phyloP scores from a whole-genome alignment of 2,797 vertebrate species.

The Clamator glandarius region DNA sequence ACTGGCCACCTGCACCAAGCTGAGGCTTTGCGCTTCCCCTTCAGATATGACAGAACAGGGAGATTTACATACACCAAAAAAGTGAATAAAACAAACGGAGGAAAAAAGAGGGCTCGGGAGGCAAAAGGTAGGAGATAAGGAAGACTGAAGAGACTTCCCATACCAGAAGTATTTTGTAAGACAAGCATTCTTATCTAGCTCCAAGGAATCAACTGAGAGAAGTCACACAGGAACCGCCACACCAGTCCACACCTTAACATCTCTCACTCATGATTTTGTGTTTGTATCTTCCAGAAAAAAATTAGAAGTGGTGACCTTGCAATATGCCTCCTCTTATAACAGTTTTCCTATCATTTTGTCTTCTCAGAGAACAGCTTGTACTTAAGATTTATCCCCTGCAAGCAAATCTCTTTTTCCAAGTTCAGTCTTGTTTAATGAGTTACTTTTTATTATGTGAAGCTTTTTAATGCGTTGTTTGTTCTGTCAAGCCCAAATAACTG shows the following conservation, averaged over 20 bases:
- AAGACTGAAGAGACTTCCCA: background rate
- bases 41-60: accelerated
- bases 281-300: background rate
- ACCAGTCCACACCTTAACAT: background rate
- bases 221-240: accelerated
- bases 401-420: slow-evolving; percentile 59
- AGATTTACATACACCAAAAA: background rate
- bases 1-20: accelerated
- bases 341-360: background rate
- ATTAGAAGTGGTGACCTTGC: background rate
- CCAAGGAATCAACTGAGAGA: background rate
- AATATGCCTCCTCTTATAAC: background rate
- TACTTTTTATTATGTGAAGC: slow-evolving; percentile 57
- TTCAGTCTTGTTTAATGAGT: slow-evolving; percentile 58
- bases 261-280: background rate
- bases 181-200: background rate
- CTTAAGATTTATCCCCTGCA: slow-evolving; percentile 5
- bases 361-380: background rate
- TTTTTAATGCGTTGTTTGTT: slow-evolving; percentile 47
- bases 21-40: background rate
- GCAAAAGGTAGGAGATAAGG: background rate
- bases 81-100: background rate
- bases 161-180: background rate
- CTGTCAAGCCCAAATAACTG: slow-evolving; percentile 63
- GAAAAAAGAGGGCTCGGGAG: background rate